These are phyloP conservation scores for Channallabes apus DNA, from an alignment of 2,797 vertebrate species.

Conservation along the genomic window DNA sequence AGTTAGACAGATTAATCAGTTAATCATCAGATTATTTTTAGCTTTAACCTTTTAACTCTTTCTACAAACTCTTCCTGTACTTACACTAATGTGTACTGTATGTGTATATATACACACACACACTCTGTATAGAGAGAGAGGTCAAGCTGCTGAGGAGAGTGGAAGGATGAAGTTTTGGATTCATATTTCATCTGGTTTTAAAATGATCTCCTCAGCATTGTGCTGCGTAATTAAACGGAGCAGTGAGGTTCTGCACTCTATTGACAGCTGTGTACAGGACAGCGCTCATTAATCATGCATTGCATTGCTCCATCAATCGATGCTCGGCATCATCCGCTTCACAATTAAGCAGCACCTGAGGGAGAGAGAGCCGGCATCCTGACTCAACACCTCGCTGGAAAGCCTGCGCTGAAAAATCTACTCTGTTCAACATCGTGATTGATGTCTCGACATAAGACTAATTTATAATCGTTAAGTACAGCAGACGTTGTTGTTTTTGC, in stretches of 20 bases:
- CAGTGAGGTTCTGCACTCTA: constrained; percentile 18
- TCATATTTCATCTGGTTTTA: neutral
- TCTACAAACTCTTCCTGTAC: too few species aligned
- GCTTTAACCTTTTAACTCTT: too few species aligned
- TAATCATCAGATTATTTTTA: too few species aligned
- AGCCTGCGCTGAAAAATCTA: constrained; percentile 11
- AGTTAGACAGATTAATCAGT: too few species aligned
- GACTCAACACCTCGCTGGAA: constrained; percentile 3
- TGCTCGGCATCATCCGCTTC: constrained; percentile 14
- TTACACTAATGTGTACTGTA: too few species aligned
- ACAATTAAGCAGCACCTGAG: constrained; percentile 33
- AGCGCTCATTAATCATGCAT: constrained; percentile 38
- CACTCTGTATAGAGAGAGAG: too few species aligned
- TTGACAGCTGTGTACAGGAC: constrained; percentile 31
- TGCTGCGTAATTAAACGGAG: constrained; percentile 36
- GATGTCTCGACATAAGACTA: constrained; percentile 7
- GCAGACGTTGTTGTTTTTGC: neutral
- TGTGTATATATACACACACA: too few species aligned
- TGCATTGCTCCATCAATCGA: constrained; percentile 22
- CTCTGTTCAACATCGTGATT: constrained; percentile 4
- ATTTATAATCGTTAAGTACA: constrained; percentile 19
- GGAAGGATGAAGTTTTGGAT: constrained; percentile 25
- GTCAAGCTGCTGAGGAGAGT: constrained; percentile 31
- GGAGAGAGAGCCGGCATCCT: constrained; percentile 16
- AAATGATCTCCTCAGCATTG: constrained; percentile 9